Evolutionary conservation across 2,113 vertebrate genomes (phyloP).

Genomic region (Phoxinus phoxinus): DNA sequence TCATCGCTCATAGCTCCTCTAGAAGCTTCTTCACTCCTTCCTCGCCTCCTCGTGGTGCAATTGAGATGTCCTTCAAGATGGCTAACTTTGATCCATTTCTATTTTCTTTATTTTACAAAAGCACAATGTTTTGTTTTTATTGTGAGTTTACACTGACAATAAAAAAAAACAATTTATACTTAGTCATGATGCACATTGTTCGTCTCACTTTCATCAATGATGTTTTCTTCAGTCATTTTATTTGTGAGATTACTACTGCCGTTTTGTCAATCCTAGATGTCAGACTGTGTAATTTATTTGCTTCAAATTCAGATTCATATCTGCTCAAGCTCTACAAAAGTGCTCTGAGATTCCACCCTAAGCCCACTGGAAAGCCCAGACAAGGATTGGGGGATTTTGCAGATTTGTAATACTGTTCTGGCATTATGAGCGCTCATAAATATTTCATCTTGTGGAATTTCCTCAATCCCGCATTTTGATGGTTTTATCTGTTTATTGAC

Average conservation of each 20-base stretch:
- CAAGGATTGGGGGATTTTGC: slow-evolving; percentile 40
- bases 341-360: neutral
- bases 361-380: neutral
- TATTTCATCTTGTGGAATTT: slow-evolving; percentile 43
- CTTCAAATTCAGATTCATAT: slow-evolving; percentile 1
- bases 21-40: too few relatives aligned
- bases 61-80: too few relatives aligned
- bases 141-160: too few relatives aligned
- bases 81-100: too few relatives aligned
- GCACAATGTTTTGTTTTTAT: too few relatives aligned
- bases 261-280: neutral
- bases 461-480: slow-evolving; percentile 28
- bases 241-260: neutral
- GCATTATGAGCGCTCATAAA: slow-evolving; percentile 34
- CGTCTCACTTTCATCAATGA: neutral
- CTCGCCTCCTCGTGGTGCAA: too few relatives aligned
- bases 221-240: neutral
- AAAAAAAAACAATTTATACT: neutral
- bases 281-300: slow-evolving; percentile 1
- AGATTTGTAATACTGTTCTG: slow-evolving; percentile 36
- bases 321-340: slow-evolving; percentile 30
- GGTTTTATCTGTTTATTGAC: slow-evolving; percentile 38
- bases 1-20: too few relatives aligned
- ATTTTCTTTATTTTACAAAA: too few relatives aligned
- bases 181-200: neutral